These are phyloP conservation scores for Lasioglossum morio DNA, from an alignment of 2,888 invertebrate species.

Conservation along the genomic window DNA sequence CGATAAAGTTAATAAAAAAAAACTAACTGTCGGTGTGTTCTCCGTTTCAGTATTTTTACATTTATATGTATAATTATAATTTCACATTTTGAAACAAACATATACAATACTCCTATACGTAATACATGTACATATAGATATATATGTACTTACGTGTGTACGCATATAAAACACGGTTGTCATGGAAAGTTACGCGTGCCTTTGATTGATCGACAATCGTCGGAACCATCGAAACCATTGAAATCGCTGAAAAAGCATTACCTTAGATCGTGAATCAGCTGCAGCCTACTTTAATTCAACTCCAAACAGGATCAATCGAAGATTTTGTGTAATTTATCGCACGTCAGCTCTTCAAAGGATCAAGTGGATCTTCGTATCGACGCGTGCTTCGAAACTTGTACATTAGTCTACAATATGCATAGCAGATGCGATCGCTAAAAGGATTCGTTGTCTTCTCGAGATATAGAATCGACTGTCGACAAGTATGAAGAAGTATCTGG, in stretches of 20 bases:
- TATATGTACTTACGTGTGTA: background rate
- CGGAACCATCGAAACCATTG: background rate
- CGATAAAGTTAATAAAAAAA: slow-evolving; percentile 9
- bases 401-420: background rate
- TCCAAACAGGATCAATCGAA: background rate
- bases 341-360: background rate
- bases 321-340: background rate
- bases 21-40: background rate
- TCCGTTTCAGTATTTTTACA: background rate
- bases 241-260: background rate
- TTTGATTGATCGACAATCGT: background rate
- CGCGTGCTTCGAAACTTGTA: background rate
- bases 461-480: background rate
- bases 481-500: slow-evolving; percentile 36
- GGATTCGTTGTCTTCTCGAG: background rate
- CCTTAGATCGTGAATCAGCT: no score
- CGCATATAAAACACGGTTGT: slow-evolving; percentile 16
- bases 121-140: background rate
- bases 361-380: background rate
- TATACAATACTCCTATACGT: background rate
- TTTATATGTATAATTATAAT: background rate
- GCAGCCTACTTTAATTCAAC: background rate
- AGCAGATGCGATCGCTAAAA: background rate
- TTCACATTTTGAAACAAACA: background rate
- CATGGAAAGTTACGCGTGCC: slow-evolving; percentile 31